Percentiles rank a stretch among this genome's conserved stretches.
These are phyloP conservation scores for Elegia similella DNA, from an alignment of 2,888 invertebrate species.

Conservation along the genomic window DNA sequence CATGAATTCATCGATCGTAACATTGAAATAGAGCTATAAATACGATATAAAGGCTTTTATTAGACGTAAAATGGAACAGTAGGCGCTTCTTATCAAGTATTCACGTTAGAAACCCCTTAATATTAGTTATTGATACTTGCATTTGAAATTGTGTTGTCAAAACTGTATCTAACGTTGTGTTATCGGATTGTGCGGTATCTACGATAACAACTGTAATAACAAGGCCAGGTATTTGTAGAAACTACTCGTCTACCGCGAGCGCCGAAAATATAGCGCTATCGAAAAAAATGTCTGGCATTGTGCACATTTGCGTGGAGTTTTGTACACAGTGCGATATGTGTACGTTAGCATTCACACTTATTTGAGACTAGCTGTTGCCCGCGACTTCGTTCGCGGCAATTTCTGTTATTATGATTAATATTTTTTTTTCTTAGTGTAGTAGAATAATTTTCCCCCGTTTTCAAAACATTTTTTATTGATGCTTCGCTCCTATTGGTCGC, in stretches of 20 bases:
- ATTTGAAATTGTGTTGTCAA: constrained; percentile 24
- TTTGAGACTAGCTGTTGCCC: too few relatives aligned
- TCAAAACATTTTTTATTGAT: too few relatives aligned
- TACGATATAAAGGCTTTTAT: constrained; percentile 43
- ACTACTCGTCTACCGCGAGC: neutral
- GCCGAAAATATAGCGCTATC: constrained; percentile 2
- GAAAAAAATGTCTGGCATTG: constrained; percentile 13
- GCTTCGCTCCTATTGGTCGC: too few relatives aligned
- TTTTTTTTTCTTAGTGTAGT: too few relatives aligned
- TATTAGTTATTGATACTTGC: constrained; percentile 25
- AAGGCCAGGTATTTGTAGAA: constrained; percentile 11
- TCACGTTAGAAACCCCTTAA: constrained; percentile 34
- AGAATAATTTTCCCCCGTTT: too few relatives aligned
- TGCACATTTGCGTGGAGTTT: neutral
- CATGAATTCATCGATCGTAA: constrained; percentile 38
- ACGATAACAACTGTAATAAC: constrained; percentile 21
- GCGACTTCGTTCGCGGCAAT: too few relatives aligned
- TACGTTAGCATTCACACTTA: neutral
- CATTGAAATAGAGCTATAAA: constrained; percentile 44
- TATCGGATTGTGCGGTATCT: constrained; percentile 26
- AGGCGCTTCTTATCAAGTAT: constrained; percentile 42
- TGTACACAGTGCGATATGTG: neutral
- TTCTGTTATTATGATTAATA: too few relatives aligned
- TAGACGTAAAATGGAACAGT: constrained; percentile 41
- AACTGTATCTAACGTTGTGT: constrained; percentile 5